phyloP scores from a whole-genome alignment of 2,888 invertebrate genomes.

The Miltochrista miniata region DNA sequence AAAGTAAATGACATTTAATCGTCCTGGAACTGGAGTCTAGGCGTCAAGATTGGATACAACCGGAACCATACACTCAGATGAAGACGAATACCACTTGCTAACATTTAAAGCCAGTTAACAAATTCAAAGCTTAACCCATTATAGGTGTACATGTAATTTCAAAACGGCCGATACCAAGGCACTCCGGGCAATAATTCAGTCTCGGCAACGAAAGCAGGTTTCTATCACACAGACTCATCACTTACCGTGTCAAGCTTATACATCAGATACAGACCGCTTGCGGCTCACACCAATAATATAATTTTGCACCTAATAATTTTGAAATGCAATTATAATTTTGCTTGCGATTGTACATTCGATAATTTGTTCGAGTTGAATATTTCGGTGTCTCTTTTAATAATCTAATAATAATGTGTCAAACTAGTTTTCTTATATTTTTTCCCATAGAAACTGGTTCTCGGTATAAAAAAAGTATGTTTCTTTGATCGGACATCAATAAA shows the following conservation, averaged over 20 bases:
- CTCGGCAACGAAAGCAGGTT: constrained; percentile 42
- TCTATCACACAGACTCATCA: constrained; percentile 66
- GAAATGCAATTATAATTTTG: constrained; percentile 69
- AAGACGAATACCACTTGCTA: too few species aligned
- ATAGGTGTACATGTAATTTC: constrained; percentile 16
- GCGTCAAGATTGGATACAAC: too few species aligned
- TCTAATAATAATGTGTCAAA: too few species aligned
- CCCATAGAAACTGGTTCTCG: too few species aligned
- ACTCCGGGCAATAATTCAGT: constrained; percentile 52
- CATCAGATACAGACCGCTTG: constrained; percentile 63
- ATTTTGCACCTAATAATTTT: constrained; percentile 78
- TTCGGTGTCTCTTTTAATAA: too few species aligned
- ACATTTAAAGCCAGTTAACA: neutral
- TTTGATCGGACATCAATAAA: too few species aligned
- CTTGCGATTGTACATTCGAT: constrained; percentile 14
- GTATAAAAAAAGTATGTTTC: too few species aligned
- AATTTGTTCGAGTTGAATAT: neutral
- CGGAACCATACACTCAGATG: too few species aligned
- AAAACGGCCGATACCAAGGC: constrained; percentile 35
- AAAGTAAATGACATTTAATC: too few species aligned
- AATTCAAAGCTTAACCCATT: constrained; percentile 2
- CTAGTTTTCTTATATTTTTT: too few species aligned
- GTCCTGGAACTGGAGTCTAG: too few species aligned
- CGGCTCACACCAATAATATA: constrained; percentile 58
- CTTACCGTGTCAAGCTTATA: constrained; percentile 57